A percentile compares a stretch with the other conserved stretches of the same genome.
phyloP scores from a whole-genome alignment of 1,140 invertebrate species.

The Xylocopa sonorina region DNA sequence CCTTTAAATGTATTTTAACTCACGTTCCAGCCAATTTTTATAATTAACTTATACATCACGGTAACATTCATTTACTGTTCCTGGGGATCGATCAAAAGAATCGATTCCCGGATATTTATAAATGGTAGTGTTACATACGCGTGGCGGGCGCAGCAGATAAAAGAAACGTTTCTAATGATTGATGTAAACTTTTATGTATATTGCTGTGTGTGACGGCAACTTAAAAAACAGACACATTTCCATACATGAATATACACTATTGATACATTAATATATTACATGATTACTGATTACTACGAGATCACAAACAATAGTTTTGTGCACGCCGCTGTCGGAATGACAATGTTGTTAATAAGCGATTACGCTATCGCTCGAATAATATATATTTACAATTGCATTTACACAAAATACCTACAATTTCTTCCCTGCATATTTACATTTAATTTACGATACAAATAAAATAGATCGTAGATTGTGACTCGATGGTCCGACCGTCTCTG shows the following conservation, averaged over 20 bases:
- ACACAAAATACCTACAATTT: slow-evolving; percentile 66
- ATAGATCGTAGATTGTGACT: slow-evolving; percentile 41
- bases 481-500: slow-evolving; percentile 3
- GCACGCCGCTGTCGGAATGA: slow-evolving; percentile 59
- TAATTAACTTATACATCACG: too few relatives aligned
- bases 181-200: slow-evolving; percentile 49
- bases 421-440: slow-evolving; percentile 61
- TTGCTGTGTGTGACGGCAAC: slow-evolving; percentile 51
- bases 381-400: slow-evolving; percentile 71
- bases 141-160: not conserved
- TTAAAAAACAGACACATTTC: slow-evolving; percentile 62
- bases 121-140: too few relatives aligned
- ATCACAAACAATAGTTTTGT: slow-evolving; percentile 64
- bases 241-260: slow-evolving; percentile 56
- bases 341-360: slow-evolving; percentile 60
- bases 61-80: too few relatives aligned
- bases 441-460: slow-evolving; percentile 51
- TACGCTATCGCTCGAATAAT: slow-evolving; percentile 55
- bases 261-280: slow-evolving; percentile 60
- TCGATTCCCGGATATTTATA: too few relatives aligned
- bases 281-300: slow-evolving; percentile 57
- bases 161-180: slow-evolving; percentile 33
- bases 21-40: too few relatives aligned
- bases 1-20: too few relatives aligned
- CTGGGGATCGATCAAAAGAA: too few relatives aligned